Evolutionary conservation across 2,113 vertebrate species (phyloP).

Genomic region (Vombatus ursinus): DNA sequence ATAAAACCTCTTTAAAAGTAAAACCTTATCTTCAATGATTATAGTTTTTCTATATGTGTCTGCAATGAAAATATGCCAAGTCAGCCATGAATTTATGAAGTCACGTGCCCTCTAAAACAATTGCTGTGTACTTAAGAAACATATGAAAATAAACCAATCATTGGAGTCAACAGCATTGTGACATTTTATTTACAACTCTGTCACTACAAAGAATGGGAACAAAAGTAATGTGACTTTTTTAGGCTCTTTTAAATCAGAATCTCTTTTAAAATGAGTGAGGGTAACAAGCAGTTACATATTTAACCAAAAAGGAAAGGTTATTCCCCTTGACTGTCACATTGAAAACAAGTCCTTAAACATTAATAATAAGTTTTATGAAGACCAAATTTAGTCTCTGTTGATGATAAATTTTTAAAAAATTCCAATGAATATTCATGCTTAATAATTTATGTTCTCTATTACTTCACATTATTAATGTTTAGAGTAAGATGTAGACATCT

Average conservation of each 20-base stretch:
- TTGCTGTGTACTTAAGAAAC: slow-evolving; percentile 50
- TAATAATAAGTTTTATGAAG: slow-evolving; percentile 27
- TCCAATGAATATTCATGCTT: slow-evolving; percentile 35
- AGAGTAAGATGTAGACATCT: neutral
- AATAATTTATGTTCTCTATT: slow-evolving; percentile 41
- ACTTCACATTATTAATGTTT: slow-evolving; percentile 39
- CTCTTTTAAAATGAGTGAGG: slow-evolving; percentile 42
- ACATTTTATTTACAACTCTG: slow-evolving; percentile 40
- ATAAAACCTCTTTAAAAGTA: neutral
- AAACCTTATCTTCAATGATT: slow-evolving; percentile 25
- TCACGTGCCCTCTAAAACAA: slow-evolving; percentile 57
- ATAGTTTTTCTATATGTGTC: slow-evolving; percentile 3
- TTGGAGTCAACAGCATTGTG: neutral
- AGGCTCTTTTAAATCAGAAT: slow-evolving; percentile 34
- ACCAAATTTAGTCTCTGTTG: neutral
- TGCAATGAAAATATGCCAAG: slow-evolving; percentile 41
- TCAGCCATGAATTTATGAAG: slow-evolving; percentile 45
- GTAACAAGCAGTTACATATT: slow-evolving; percentile 52
- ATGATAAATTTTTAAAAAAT: slow-evolving; percentile 39
- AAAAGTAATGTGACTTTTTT: slow-evolving; percentile 5
- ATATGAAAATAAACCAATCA: slow-evolving; percentile 44
- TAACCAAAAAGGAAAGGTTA: slow-evolving; percentile 12
- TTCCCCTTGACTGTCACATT: neutral
- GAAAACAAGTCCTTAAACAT: neutral
- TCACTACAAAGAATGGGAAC: slow-evolving; percentile 22